Evolutionary conservation across 2,797 vertebrate species (phyloP).

Genomic region (Protonibea diacanthus): DNA sequence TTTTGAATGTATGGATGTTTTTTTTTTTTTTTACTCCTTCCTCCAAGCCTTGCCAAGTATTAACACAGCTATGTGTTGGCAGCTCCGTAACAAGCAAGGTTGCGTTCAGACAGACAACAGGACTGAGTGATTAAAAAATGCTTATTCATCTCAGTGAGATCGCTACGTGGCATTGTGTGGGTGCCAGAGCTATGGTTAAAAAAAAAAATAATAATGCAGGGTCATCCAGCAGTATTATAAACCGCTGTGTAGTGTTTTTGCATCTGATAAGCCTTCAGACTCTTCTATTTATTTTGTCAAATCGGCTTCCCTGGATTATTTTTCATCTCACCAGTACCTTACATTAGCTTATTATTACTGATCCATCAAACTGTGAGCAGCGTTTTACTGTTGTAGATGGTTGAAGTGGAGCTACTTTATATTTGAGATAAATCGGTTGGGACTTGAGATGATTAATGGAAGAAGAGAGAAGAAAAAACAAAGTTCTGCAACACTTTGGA

Average conservation of each 20-base stretch:
- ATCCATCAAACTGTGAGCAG: neutral
- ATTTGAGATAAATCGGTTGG: neutral
- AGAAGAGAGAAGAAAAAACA: neutral
- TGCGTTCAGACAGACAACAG: conserved; percentile 21
- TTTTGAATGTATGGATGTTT: conserved; percentile 21
- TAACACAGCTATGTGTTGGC: conserved; percentile 24
- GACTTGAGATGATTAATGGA: neutral
- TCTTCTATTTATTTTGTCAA: neutral
- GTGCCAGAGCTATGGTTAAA: neutral
- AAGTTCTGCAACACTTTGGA: neutral
- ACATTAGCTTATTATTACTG: neutral
- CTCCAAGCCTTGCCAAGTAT: conserved; percentile 30
- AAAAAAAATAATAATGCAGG: neutral
- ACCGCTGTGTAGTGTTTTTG: neutral
- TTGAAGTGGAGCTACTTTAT: neutral
- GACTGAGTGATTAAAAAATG: neutral
- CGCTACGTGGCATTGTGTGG: conserved; percentile 11
- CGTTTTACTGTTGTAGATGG: neutral
- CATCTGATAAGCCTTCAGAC: neutral
- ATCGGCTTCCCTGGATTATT: neutral
- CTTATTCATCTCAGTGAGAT: conserved; percentile 31
- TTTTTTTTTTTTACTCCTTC: conserved; percentile 11
- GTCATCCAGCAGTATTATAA: neutral
- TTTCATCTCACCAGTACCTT: neutral
- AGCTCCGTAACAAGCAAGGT: conserved; percentile 2